Conservation (phyloP, 1,140 invertebrate species). For the Anadara kagoshimensis region DNA sequence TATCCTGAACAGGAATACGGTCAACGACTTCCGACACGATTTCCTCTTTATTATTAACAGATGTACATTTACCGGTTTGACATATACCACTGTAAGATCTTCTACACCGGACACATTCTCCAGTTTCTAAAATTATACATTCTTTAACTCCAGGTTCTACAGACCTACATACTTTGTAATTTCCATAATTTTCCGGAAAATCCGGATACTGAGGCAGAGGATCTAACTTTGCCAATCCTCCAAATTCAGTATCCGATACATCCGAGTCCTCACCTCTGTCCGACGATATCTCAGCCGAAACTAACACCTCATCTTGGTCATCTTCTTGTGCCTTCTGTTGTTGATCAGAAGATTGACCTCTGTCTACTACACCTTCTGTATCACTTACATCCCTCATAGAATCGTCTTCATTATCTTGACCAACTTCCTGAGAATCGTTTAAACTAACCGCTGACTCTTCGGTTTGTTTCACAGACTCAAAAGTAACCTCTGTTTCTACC, state of each 20-base stretch:
- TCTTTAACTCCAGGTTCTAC: slow-evolving; percentile 54
- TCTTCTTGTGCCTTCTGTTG: slow-evolving; percentile 1
- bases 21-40: not conserved
- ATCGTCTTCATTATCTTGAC: no score
- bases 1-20: no score
- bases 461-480: no score
- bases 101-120: slow-evolving; percentile 46
- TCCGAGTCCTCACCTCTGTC: not conserved
- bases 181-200: slow-evolving; percentile 49
- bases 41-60: not conserved
- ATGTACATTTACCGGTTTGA: no score
- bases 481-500: no score
- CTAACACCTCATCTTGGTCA: not conserved
- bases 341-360: slow-evolving; percentile 2
- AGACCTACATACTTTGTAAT: slow-evolving; percentile 53
- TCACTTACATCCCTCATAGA: no score
- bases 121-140: slow-evolving; percentile 60
- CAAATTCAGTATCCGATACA: not conserved
- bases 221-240: slow-evolving; percentile 8
- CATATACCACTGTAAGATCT: slow-evolving; percentile 6
- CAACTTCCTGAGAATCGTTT: no score
- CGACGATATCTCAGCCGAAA: not conserved
- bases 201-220: slow-evolving; percentile 34
- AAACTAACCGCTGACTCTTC: no score
- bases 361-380: not conserved